These are phyloP conservation scores for Acromyrmex echinatior DNA, from an alignment of 1,140 invertebrate genomes.

Conservation along the genomic window DNA sequence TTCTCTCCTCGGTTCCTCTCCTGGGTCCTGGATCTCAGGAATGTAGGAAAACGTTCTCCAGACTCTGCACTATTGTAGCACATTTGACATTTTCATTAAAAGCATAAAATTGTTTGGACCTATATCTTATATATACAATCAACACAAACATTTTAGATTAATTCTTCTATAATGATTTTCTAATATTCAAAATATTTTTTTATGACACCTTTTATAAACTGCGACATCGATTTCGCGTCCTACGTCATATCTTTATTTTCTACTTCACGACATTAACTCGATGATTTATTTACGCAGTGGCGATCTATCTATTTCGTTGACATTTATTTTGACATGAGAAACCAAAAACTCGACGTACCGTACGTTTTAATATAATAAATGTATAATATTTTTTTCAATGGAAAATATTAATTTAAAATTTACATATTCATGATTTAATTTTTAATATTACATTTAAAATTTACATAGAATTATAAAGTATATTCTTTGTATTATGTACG, in stretches of 20 bases:
- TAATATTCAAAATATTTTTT: constrained; percentile 16
- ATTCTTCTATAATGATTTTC: constrained; percentile 5
- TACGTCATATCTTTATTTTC: constrained; percentile 38
- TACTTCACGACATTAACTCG: constrained; percentile 48
- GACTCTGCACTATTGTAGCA: not conserved
- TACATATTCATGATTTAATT: not conserved
- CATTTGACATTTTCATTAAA: constrained; percentile 39
- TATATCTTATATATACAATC: no score
- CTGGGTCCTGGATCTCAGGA: not conserved
- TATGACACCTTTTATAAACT: not conserved
- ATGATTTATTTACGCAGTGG: constrained; percentile 35
- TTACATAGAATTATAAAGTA: not conserved
- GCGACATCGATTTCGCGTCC: not conserved
- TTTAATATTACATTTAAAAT: not conserved
- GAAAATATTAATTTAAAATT: constrained; percentile 1
- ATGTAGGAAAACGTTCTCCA: constrained; percentile 23
- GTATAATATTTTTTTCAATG: not conserved
- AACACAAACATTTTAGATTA: not conserved
- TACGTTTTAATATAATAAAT: not conserved
- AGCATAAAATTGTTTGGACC: not conserved
- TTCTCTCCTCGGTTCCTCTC: constrained; percentile 10
- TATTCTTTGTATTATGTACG: not conserved
- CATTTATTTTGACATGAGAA: not conserved
- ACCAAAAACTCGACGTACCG: not conserved
- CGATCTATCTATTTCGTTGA: constrained; percentile 42